phyloP scores from a whole-genome alignment of 2,888 invertebrate species.

The Pammene fasciana region DNA sequence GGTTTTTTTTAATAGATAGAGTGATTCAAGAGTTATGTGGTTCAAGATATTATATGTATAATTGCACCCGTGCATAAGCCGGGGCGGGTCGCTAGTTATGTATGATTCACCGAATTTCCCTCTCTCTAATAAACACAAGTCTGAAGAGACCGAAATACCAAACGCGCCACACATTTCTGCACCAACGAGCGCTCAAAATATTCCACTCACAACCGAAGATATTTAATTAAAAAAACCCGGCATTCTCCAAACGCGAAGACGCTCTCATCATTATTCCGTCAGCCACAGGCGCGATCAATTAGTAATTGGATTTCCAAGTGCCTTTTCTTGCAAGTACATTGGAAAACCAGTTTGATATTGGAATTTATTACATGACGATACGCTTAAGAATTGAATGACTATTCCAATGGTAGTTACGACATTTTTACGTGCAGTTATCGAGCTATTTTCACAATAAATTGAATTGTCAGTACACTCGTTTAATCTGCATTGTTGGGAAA shows the following conservation, averaged over 20 bases:
- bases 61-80: no score
- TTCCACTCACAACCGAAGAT: constrained; percentile 42
- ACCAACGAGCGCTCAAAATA: constrained; percentile 2
- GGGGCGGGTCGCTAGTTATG: no score
- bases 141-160: background rate
- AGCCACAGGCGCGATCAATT: constrained; percentile 61
- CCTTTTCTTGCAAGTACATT: constrained; percentile 62
- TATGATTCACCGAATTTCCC: no score
- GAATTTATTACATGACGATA: no score
- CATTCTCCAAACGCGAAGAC: constrained; percentile 44
- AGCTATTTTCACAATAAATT: constrained; percentile 59
- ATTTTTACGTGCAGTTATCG: constrained; percentile 46
- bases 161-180: no score
- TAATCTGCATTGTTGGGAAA: constrained; percentile 48
- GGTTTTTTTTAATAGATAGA: no score
- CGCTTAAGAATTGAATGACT: no score
- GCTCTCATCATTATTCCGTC: constrained; percentile 61
- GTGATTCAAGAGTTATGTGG: no score
- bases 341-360: no score
- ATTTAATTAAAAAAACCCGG: constrained; percentile 53
- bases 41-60: no score
- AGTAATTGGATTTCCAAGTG: constrained; percentile 60
- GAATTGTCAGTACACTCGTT: constrained; percentile 60
- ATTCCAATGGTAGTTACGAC: no score
- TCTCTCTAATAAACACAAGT: background rate